Evolutionary conservation across 37 sponge, comb jelly and placozoan species (phyloP), one percentile per base, ranked within the genome.

Genomic region (Bolinopsis microptera): DNA sequence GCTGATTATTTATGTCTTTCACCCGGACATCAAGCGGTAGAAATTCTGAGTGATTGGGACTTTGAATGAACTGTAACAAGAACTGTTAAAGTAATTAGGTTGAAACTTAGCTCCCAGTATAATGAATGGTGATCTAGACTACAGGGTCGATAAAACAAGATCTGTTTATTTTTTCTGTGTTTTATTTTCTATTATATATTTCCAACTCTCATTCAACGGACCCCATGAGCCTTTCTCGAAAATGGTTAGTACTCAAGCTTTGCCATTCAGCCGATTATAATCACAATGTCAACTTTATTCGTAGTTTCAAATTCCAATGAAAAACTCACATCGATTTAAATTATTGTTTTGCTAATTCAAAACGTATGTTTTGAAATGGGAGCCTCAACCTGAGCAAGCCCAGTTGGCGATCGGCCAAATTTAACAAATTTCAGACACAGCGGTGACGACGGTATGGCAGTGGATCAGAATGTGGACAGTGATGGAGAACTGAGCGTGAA

Each of bases 401-500:
- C 80, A 2, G 80, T 77, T 77, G 80, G 80, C 80, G 22, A 32
- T 1, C 3, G 0, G 80, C 80, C 80, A 77, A 77, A 34, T 1
- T 32, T 32, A 48, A 9, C 41, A 24, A 36, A 28, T 39, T 27
- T 9, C 90, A 86, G 90, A 26, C 90, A 86, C 61, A 41, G 90
- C 39, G 90, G 90, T 2, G 90, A 86, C 61, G 90, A 86, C 2
- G 2, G 23, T 16, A 32, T 32, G 21, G 61, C 41, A 48, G 61
- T 33, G 28, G 90, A 35, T n/a, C 25, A 25, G 48, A 41, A 86
- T 18, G 8, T 86, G 3, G 90, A 86, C 61, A 86, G 90, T 86
- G 90, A 86, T 39, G 90, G 90, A 86, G 90, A 86, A 27, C 30
- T 86, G 26, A 86, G 90, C 30, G 90, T 86, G 1, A 86, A 41